Evolutionary conservation across 2,113 vertebrate genomes (phyloP).

Genomic region (Syrmaticus mikado): DNA sequence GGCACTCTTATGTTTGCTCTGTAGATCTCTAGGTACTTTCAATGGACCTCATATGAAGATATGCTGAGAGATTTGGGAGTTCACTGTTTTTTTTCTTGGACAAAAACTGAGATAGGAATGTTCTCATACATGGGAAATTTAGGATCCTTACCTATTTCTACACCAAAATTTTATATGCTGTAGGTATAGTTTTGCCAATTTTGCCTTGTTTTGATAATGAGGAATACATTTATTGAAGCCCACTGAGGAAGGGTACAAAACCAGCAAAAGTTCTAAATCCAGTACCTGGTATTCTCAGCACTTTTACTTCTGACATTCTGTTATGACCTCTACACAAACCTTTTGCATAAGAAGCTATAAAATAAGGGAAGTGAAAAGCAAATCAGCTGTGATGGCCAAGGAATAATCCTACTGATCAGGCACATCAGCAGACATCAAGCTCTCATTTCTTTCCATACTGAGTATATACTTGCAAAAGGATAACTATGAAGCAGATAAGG

Average conservation of each 20-base stretch:
- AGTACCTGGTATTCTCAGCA: background rate
- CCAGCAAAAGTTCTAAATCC: background rate
- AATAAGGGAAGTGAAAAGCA: background rate
- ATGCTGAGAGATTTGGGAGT: background rate
- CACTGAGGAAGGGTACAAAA: background rate
- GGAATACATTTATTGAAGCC: fast-evolving
- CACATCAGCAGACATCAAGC: fast-evolving
- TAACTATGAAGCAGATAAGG: background rate
- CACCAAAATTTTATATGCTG: background rate
- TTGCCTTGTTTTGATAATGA: background rate
- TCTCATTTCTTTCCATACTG: background rate
- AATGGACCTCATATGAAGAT: background rate
- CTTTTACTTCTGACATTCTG: background rate
- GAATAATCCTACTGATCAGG: background rate
- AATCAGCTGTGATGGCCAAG: background rate
- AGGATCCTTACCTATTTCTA: background rate
- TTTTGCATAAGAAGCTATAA: background rate
- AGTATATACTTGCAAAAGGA: background rate
- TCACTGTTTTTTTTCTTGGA: background rate
- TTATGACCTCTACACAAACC: background rate
- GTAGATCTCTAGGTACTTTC: background rate
- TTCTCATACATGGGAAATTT: background rate
- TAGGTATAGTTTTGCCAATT: background rate
- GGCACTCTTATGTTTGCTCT: background rate
- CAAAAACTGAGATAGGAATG: background rate